Evolutionary conservation across 2,888 invertebrate species (phyloP).

Genomic region (Leistus spinibarbis): DNA sequence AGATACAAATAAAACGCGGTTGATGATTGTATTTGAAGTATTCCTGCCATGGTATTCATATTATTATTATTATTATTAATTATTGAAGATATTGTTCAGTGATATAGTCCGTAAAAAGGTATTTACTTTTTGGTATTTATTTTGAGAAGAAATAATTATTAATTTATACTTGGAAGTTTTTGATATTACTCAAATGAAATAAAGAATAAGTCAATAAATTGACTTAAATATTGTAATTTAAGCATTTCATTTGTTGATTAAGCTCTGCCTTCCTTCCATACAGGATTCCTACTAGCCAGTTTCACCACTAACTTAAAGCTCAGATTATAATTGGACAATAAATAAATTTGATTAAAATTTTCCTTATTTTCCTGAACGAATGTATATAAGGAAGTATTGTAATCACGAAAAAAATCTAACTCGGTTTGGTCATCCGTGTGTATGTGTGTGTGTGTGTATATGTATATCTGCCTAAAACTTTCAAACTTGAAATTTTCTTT

Average conservation of each 20-base stretch:
- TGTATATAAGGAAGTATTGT: too few species aligned
- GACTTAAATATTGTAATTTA: not conserved
- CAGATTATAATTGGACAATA: too few species aligned
- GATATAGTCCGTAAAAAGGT: conserved; percentile 18
- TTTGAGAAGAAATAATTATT: conserved; percentile 11
- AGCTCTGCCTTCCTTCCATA: not conserved
- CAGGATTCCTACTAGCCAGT: not conserved
- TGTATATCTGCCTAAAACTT: too few species aligned
- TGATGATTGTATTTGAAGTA: conserved; percentile 28
- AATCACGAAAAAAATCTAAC: too few species aligned
- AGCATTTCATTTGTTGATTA: not conserved
- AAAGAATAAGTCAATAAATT: conserved; percentile 5
- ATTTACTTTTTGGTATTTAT: conserved; percentile 28
- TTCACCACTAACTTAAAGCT: too few species aligned
- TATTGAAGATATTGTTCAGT: conserved; percentile 29
- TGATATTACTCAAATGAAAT: conserved; percentile 22
- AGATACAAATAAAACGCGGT: conserved; percentile 12
- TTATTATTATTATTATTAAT: conserved; percentile 13
- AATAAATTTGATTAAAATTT: too few species aligned
- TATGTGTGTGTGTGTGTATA: too few species aligned
- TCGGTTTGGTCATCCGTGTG: too few species aligned
- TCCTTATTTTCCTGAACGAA: too few species aligned
- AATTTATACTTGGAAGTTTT: conserved; percentile 19
- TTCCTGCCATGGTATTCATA: conserved; percentile 37
- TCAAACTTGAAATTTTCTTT: too few species aligned